phyloP scores from a whole-genome alignment of 1,140 invertebrate species.

The Drosophila persimilis region DNA sequence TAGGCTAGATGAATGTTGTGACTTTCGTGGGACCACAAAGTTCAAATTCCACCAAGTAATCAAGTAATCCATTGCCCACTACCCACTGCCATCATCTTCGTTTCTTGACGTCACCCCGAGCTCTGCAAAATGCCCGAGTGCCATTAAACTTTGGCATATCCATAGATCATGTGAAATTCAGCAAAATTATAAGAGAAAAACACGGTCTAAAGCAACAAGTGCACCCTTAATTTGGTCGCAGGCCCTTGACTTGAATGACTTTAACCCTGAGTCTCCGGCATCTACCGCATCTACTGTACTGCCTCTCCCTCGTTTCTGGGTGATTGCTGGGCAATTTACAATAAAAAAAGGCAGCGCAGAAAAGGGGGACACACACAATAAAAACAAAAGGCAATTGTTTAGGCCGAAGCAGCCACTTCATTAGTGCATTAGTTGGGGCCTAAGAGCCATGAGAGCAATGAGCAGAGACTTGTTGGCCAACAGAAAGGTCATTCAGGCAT shows the following conservation, averaged over 20 bases:
- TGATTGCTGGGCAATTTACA: constrained; percentile 39
- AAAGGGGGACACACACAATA: background rate
- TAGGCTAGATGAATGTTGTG: too few relatives aligned
- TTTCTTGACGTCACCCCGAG: too few relatives aligned
- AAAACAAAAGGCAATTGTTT: constrained; percentile 39
- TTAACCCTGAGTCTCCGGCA: constrained; percentile 51
- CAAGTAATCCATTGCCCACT: too few relatives aligned
- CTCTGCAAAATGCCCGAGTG: too few relatives aligned
- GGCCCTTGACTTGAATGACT: constrained; percentile 41
- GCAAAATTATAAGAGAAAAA: background rate
- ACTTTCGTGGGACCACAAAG: too few relatives aligned
- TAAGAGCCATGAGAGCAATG: constrained; percentile 29
- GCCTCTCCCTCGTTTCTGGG: constrained; percentile 9
- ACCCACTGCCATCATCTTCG: too few relatives aligned
- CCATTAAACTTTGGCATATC: too few relatives aligned
- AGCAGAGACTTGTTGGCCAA: constrained; percentile 11
- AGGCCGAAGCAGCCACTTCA: constrained; percentile 38
- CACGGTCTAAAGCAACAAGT: background rate
- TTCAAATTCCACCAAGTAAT: too few relatives aligned
- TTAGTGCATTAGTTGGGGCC: constrained; percentile 57
- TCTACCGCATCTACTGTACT: background rate
- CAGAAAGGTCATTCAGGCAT: constrained; percentile 17
- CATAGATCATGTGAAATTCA: background rate
- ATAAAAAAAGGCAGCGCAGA: constrained; percentile 23
- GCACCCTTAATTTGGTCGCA: constrained; percentile 6